Conservation (phyloP, 2,113 vertebrate species). For the Peromyscus leucopus region DNA sequence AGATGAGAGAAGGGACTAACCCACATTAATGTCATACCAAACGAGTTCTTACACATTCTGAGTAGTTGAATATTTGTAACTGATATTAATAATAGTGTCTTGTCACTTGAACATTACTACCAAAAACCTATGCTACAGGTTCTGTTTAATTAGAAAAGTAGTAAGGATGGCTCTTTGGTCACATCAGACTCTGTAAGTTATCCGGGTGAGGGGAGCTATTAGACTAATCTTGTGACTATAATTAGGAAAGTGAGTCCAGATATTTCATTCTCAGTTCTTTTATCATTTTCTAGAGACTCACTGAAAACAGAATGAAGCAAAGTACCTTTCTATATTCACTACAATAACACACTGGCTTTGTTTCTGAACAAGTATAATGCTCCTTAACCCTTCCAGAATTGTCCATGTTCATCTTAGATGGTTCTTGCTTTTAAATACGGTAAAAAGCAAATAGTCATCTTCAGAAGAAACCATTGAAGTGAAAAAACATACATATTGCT, state of each 20-base stretch:
- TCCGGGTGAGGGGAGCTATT: constrained; percentile 26
- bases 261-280: constrained; percentile 23
- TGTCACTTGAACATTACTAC: constrained; percentile 28
- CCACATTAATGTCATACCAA: constrained; percentile 64
- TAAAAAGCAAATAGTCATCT: constrained; percentile 63
- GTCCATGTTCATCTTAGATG: constrained; percentile 26
- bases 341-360: constrained; percentile 34
- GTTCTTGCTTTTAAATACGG: constrained; percentile 42
- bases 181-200: constrained; percentile 61
- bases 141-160: constrained; percentile 61
- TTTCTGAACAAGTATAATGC: constrained; percentile 44
- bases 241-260: constrained; percentile 44
- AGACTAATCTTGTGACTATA: constrained; percentile 19
- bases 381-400: constrained; percentile 40
- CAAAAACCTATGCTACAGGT: constrained; percentile 54
- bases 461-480: constrained; percentile 54
- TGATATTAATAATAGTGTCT: constrained; percentile 63
- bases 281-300: constrained; percentile 36
- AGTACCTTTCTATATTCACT: constrained; percentile 23
- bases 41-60: constrained; percentile 28
- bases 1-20: constrained; percentile 62
- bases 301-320: constrained; percentile 27
- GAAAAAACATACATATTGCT: constrained; percentile 56
- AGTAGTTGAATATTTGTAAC: constrained; percentile 58
- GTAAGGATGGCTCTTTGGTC: constrained; percentile 68